These are phyloP conservation scores for Drosophila imparisetae DNA, from an alignment of 2,888 invertebrate species.

Conservation along the genomic window DNA sequence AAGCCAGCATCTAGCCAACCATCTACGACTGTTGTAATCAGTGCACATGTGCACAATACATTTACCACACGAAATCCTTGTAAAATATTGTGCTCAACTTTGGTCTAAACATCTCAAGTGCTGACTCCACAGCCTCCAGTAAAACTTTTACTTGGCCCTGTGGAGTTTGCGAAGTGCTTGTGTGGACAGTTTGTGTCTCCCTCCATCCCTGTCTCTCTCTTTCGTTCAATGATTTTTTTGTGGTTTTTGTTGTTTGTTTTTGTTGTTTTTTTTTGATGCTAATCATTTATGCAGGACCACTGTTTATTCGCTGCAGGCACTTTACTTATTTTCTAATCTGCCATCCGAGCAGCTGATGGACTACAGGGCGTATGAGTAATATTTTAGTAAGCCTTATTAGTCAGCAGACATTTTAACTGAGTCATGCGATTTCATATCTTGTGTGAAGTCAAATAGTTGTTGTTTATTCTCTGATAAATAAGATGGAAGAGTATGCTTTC, in stretches of 20 bases:
- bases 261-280: constrained; percentile 26
- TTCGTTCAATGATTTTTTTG: too few relatives aligned
- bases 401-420: neutral
- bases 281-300: constrained; percentile 35
- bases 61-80: constrained; percentile 68
- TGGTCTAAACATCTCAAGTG: constrained; percentile 29
- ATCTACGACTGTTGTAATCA: constrained; percentile 53
- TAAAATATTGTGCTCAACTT: constrained; percentile 71
- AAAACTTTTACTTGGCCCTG: constrained; percentile 21
- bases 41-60: constrained; percentile 69
- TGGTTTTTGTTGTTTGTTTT: too few relatives aligned
- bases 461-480: neutral
- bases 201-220: neutral
- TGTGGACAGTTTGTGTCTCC: constrained; percentile 21
- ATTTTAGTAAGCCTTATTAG: constrained; percentile 3
- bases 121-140: constrained; percentile 29
- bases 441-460: neutral
- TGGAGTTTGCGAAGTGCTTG: constrained; percentile 32
- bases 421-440: neutral
- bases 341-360: constrained; percentile 23
- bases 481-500: neutral
- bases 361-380: constrained; percentile 36
- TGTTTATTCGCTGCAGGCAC: constrained; percentile 32
- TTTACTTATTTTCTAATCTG: constrained; percentile 25
- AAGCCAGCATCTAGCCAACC: constrained; percentile 26